These are phyloP conservation scores for Netelia inedita DNA, from an alignment of 2,888 invertebrate genomes.

Conservation along the genomic window DNA sequence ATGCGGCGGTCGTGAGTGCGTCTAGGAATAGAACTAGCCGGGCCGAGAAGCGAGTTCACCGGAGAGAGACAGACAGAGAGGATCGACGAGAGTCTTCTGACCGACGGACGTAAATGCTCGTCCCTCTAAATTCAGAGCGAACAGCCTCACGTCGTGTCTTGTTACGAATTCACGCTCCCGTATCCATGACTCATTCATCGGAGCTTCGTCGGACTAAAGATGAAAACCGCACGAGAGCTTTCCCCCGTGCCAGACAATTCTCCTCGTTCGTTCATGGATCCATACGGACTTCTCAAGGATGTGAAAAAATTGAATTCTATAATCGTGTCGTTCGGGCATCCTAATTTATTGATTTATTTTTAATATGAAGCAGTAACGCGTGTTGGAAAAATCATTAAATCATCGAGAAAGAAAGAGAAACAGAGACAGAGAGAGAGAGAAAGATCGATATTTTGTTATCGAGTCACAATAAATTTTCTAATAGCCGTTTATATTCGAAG, in stretches of 20 bases:
- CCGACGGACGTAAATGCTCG: constrained; percentile 69
- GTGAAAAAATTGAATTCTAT: background rate
- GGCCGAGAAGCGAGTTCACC: constrained; percentile 59
- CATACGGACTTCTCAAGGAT: background rate
- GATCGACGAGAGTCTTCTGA: constrained; percentile 60
- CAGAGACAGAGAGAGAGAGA: background rate
- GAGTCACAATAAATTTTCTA: background rate
- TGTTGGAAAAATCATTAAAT: too few species aligned
- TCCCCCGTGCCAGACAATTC: constrained; percentile 27
- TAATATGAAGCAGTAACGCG: background rate
- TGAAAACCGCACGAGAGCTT: constrained; percentile 39
- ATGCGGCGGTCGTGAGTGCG: constrained; percentile 65
- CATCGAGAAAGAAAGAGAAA: background rate
- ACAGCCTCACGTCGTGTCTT: constrained; percentile 70
- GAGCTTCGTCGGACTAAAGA: constrained; percentile 47
- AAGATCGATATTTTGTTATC: background rate
- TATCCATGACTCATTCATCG: constrained; percentile 72
- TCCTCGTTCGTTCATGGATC: constrained; percentile 25
- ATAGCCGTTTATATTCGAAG: background rate
- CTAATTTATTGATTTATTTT: background rate
- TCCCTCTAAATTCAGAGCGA: constrained; percentile 74
- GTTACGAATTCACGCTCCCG: constrained; percentile 69
- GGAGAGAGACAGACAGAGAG: constrained; percentile 17
- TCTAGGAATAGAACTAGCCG: constrained; percentile 73
- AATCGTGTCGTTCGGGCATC: background rate